Percentiles rank a stretch among this genome's conserved stretches.
Conservation (phyloP, 1,140 invertebrate species). For the Zaprionus capensis region DNA sequence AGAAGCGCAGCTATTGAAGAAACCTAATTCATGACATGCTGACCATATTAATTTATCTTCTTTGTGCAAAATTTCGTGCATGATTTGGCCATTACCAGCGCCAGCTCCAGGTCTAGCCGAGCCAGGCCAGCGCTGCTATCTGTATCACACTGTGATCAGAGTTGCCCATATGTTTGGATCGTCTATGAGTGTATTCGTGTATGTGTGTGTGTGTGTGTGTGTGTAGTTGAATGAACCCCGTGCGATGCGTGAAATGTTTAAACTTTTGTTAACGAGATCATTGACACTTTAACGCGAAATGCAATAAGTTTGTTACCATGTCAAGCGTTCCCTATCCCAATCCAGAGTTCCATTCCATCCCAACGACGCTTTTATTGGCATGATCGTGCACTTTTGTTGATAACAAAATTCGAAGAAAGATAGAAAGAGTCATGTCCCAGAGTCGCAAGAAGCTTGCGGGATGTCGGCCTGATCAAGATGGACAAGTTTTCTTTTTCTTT, state of each 20-base stretch:
- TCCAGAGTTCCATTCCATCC: constrained; percentile 8
- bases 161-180: constrained; percentile 38
- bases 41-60: constrained; percentile 84
- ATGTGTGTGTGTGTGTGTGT: constrained; percentile 31
- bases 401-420: constrained; percentile 74
- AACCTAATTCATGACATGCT: constrained; percentile 84
- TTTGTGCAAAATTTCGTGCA: constrained; percentile 82
- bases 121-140: constrained; percentile 16
- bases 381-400: constrained; percentile 80
- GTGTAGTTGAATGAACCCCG: constrained; percentile 70
- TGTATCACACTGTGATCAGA: constrained; percentile 48
- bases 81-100: constrained; percentile 80
- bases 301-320: constrained; percentile 82
- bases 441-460: constrained; percentile 52
- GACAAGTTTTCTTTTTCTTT: constrained; percentile 24
- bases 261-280: constrained; percentile 81
- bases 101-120: not conserved
- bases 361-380: constrained; percentile 69
- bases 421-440: constrained; percentile 50
- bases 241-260: constrained; percentile 77
- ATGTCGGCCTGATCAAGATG: constrained; percentile 39
- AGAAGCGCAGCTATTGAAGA: constrained; percentile 68
- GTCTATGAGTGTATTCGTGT: not conserved
- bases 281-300: constrained; percentile 81
- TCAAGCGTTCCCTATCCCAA: constrained; percentile 49